Conservation (phyloP, 2,113 vertebrate species). For the Onychorhynchus coronatus region DNA sequence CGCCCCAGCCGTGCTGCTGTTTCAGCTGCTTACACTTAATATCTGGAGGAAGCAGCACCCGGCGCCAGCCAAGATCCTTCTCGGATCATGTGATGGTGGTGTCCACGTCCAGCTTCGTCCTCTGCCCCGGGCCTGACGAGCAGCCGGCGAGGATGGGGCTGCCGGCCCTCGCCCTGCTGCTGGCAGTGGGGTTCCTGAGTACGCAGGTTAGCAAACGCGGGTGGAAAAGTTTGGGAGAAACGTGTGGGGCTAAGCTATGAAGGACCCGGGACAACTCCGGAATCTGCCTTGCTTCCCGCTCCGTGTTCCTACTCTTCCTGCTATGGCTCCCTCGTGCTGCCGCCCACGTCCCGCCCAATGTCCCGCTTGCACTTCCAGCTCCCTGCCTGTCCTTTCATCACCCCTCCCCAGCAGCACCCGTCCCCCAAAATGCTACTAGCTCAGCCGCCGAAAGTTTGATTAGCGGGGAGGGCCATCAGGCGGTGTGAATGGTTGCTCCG, state of each 20-base stretch:
- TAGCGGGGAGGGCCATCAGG: neutral
- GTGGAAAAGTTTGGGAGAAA: neutral
- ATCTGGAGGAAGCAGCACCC: neutral
- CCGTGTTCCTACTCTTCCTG: neutral
- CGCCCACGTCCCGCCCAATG: rapidly evolving
- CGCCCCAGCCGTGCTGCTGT: neutral
- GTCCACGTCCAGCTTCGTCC: neutral
- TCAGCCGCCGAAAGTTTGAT: neutral
- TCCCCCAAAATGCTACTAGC: neutral
- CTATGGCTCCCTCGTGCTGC: neutral
- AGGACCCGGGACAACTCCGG: neutral
- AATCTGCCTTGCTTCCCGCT: neutral
- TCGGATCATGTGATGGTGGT: neutral
- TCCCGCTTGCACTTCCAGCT: neutral
- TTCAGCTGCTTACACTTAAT: neutral
- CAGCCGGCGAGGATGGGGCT: neutral
- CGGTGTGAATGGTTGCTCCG: neutral
- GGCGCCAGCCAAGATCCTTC: neutral
- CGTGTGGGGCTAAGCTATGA: rapidly evolving
- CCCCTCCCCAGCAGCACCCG: rapidly evolving
- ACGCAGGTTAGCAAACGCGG: constrained; percentile 12
- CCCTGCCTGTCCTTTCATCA: neutral
- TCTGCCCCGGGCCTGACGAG: neutral
- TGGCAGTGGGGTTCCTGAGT: neutral
- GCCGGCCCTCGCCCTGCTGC: neutral